These are phyloP conservation scores for Kuschelorhynchus macadamiae DNA, from an alignment of 2,888 invertebrate genomes.

Conservation along the genomic window DNA sequence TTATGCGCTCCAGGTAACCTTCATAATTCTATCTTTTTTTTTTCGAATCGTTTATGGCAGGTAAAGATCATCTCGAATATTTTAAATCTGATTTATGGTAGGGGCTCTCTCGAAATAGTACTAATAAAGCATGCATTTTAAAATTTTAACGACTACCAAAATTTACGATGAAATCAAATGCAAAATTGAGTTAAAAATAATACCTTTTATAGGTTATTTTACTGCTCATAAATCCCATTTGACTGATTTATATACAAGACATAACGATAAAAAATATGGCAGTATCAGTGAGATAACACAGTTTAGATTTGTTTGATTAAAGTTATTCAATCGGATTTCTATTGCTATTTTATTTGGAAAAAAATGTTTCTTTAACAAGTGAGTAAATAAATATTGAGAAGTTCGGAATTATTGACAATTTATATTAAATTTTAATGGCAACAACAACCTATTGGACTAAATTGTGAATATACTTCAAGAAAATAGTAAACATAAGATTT, in stretches of 20 bases:
- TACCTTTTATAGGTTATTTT: conserved; percentile 50
- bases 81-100: conserved; percentile 50
- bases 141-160: conserved; percentile 51
- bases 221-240: conserved; percentile 46
- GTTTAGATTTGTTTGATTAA: neutral
- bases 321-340: neutral
- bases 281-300: neutral
- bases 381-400: neutral
- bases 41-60: conserved; percentile 42
- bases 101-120: conserved; percentile 49
- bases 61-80: conserved; percentile 50
- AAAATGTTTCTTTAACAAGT: neutral
- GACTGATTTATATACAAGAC: conserved; percentile 44
- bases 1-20: conserved; percentile 30
- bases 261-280: conserved; percentile 17
- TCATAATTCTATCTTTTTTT: conserved; percentile 37
- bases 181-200: conserved; percentile 53
- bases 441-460: neutral
- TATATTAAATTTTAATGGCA: neutral
- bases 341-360: neutral
- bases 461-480: neutral
- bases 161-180: conserved; percentile 52
- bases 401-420: neutral
- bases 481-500: no score
- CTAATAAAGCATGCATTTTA: conserved; percentile 51